phyloP scores from a whole-genome alignment of 2,797 vertebrate species.

The Masticophis lateralis region DNA sequence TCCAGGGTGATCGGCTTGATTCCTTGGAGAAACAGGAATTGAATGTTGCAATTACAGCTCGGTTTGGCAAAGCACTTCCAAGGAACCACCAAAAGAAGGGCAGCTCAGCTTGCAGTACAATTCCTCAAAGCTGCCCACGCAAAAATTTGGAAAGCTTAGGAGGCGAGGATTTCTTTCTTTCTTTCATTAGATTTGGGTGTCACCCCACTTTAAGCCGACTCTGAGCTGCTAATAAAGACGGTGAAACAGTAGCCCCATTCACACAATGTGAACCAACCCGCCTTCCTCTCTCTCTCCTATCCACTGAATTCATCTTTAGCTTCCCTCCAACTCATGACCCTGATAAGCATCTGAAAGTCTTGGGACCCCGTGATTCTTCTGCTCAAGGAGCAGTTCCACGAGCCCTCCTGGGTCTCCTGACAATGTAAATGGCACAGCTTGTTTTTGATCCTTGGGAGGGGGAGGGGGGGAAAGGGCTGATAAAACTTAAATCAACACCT shows the following conservation, averaged over 20 bases:
- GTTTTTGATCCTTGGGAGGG: neutral
- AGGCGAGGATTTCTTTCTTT: neutral
- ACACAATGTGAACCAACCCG: neutral
- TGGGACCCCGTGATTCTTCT: neutral
- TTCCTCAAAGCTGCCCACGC: neutral
- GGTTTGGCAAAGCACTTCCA: neutral
- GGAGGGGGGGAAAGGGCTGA: neutral
- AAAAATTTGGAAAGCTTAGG: neutral
- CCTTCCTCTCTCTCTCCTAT: neutral
- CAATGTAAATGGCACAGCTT: too few relatives aligned
- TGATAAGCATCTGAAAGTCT: neutral
- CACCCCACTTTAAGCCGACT: neutral
- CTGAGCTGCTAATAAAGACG: neutral
- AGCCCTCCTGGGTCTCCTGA: neutral
- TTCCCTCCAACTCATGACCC: neutral
- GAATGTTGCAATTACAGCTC: neutral
- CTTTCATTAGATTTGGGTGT: neutral
- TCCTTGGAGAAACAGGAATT: conserved; percentile 69
- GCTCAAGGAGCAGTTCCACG: neutral
- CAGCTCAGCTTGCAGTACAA: neutral
- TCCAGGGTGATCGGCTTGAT: conserved; percentile 87
- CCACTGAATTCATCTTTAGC: neutral
- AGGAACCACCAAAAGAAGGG: neutral
- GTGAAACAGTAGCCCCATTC: neutral
- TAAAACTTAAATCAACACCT: neutral